Evolutionary conservation across 2,797 vertebrate species (phyloP).

Genomic region (Pagetopsis macropterus): DNA sequence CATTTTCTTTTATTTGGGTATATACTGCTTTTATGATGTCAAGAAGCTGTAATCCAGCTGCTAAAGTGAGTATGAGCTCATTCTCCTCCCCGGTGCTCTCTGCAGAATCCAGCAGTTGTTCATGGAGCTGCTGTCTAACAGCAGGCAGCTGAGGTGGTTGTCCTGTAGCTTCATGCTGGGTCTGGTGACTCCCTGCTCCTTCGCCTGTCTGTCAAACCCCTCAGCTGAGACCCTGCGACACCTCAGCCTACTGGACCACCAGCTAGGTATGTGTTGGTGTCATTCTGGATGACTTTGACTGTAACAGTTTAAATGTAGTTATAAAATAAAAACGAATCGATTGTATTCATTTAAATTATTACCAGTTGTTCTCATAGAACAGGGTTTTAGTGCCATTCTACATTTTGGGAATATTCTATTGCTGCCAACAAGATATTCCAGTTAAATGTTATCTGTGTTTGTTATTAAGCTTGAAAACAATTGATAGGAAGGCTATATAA

Average conservation of each 20-base stretch:
- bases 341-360: background rate
- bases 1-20: background rate
- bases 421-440: too few relatives aligned
- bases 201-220: constrained; percentile 92
- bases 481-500: too few relatives aligned
- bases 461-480: too few relatives aligned
- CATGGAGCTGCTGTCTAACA: constrained; percentile 95
- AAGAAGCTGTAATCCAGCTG: background rate
- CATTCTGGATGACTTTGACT: background rate
- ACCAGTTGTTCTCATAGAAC: background rate
- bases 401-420: too few relatives aligned
- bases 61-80: constrained; percentile 2
- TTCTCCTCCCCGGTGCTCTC: constrained; percentile 25
- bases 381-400: too few relatives aligned
- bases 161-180: constrained; percentile 97
- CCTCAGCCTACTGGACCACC: constrained; percentile 95
- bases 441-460: too few relatives aligned
- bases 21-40: background rate
- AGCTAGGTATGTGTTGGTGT: constrained; percentile 75
- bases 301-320: background rate
- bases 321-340: background rate
- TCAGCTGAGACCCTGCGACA: constrained; percentile 94
- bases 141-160: constrained; percentile 94
- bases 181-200: constrained; percentile 91
- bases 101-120: constrained; percentile 95